Percentiles rank a stretch among this genome's conserved stretches.
Evolutionary conservation across 2,113 vertebrate genomes (phyloP).

Genomic region (Macrotis lagotis): DNA sequence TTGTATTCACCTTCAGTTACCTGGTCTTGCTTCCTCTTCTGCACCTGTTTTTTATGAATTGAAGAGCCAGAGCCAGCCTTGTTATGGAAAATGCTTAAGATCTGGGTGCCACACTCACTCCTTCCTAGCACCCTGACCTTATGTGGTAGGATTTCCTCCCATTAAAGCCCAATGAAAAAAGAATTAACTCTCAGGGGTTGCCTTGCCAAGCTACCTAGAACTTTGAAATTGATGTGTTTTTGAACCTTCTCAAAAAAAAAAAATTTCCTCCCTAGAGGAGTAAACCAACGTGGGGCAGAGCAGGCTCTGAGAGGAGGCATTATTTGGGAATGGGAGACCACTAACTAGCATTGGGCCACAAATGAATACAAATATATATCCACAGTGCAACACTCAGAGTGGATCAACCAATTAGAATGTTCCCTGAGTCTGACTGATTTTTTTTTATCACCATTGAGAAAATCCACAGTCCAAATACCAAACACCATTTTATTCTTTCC

Average conservation of each 20-base stretch:
- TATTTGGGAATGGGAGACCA: neutral
- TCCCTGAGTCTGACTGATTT: neutral
- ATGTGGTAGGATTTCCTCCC: constrained; percentile 50
- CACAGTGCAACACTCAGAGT: neutral
- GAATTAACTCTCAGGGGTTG: constrained; percentile 20
- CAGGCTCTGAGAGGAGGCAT: neutral
- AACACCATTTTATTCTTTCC: neutral
- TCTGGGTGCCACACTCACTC: neutral
- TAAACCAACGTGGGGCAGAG: neutral
- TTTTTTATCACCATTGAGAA: neutral
- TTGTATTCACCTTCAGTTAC: neutral
- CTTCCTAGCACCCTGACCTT: neutral
- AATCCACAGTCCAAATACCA: neutral
- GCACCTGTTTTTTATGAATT: neutral
- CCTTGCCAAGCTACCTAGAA: neutral
- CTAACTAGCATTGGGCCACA: neutral
- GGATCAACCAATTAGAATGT: neutral
- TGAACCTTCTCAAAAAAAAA: neutral
- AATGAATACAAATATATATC: neutral
- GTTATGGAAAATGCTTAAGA: neutral
- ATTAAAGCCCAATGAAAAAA: constrained; percentile 52
- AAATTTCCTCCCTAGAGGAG: neutral
- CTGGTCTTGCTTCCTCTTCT: neutral
- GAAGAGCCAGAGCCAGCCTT: neutral
- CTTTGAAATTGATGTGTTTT: neutral